These are phyloP conservation scores for Rhynchopsitta pachyrhyncha DNA, from an alignment of 2,113 vertebrate genomes.

Conservation along the genomic window DNA sequence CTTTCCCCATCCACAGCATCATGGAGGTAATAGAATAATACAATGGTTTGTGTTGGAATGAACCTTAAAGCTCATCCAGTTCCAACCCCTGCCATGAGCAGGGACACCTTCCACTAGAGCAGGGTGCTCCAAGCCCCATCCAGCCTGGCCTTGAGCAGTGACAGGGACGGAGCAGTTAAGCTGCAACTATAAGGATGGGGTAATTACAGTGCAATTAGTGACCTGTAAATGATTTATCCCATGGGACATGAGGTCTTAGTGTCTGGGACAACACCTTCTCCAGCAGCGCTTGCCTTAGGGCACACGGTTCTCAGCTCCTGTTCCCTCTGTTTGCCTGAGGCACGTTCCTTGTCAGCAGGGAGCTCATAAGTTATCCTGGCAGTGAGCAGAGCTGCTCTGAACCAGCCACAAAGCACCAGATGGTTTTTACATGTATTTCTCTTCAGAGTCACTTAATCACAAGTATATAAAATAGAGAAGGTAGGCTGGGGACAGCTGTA, in stretches of 20 bases:
- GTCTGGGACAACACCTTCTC: neutral
- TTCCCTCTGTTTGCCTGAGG: neutral
- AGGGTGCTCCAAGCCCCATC: neutral
- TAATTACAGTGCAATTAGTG: neutral
- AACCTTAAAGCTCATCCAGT: neutral
- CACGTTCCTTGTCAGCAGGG: neutral
- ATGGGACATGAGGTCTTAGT: rapidly evolving
- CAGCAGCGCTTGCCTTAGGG: neutral
- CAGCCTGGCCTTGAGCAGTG: neutral
- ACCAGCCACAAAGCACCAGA: neutral
- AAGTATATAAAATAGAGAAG: neutral
- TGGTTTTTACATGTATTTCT: slow-evolving; percentile 38
- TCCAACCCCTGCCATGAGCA: neutral
- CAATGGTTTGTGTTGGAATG: neutral
- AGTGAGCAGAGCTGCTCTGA: neutral
- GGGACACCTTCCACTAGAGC: neutral
- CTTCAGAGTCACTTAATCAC: slow-evolving; percentile 50
- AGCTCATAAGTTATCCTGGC: neutral
- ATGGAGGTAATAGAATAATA: neutral
- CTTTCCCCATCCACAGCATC: neutral
- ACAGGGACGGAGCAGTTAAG: neutral
- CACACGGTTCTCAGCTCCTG: neutral
- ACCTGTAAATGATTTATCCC: neutral
- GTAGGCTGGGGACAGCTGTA: slow-evolving; percentile 19
- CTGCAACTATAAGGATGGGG: neutral